These are phyloP conservation scores for Smutsia temminckii DNA, from an alignment of 2,797 vertebrate species.

Conservation along the genomic window DNA sequence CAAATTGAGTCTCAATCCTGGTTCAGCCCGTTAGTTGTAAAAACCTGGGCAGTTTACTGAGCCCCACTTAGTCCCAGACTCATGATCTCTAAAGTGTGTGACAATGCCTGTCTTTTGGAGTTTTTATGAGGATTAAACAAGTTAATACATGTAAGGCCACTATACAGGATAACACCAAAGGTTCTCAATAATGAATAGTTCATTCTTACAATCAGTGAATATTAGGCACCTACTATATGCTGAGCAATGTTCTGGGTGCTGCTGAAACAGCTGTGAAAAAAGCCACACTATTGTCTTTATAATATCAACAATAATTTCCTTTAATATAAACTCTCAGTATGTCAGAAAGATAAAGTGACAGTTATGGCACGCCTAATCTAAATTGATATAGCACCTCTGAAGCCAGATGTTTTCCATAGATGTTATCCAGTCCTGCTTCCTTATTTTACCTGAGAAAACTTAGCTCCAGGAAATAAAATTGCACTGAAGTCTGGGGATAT, in stretches of 20 bases:
- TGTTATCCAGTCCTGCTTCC: not conserved
- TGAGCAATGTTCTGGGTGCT: not conserved
- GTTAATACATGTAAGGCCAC: not conserved
- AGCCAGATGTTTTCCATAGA: not conserved
- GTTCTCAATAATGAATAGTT: not conserved
- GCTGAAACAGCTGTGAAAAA: not conserved
- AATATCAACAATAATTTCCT: not conserved
- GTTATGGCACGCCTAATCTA: not conserved
- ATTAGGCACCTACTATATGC: not conserved
- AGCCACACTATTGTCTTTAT: not conserved
- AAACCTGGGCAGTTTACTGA: not conserved
- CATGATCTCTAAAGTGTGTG: not conserved
- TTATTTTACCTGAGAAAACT: conserved; percentile 40
- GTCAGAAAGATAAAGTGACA: not conserved
- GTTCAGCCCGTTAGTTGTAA: not conserved
- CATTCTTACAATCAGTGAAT: not conserved
- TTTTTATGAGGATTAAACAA: conserved; percentile 5
- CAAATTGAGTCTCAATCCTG: not conserved
- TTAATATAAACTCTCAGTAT: not conserved
- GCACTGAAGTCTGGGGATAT: not conserved
- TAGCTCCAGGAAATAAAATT: conserved; percentile 33
- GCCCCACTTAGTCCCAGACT: not conserved
- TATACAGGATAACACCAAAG: not conserved
- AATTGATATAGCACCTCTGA: not conserved
- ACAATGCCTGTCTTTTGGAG: not conserved